Conservation (phyloP, 2,888 invertebrate genomes). For the Ormyrus rosae region DNA sequence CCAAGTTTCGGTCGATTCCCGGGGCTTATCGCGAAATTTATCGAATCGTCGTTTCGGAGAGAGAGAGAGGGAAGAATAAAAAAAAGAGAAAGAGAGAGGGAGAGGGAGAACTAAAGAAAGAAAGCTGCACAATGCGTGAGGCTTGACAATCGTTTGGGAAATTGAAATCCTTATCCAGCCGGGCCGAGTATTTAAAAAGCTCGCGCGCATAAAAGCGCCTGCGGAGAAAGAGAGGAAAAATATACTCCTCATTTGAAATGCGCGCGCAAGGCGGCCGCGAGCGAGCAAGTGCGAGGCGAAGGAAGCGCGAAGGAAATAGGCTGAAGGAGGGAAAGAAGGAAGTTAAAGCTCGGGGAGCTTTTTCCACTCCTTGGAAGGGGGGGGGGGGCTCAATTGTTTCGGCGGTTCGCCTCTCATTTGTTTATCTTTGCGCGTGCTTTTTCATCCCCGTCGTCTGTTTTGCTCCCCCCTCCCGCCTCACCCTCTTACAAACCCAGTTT, state of each 20-base stretch:
- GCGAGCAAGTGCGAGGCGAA: not conserved
- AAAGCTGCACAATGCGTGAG: conserved; percentile 23
- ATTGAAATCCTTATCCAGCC: conserved; percentile 65
- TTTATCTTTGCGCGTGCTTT: conserved; percentile 13
- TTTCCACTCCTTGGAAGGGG: not conserved
- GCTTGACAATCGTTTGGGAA: conserved; percentile 58
- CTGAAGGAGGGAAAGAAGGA: not conserved
- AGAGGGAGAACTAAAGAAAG: conserved; percentile 11
- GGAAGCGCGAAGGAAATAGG: conserved; percentile 15
- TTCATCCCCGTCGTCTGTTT: not conserved
- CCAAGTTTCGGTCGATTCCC: conserved; percentile 56
- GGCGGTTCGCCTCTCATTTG: not conserved
- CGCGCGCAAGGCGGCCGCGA: not conserved
- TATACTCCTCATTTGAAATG: conserved; percentile 11
- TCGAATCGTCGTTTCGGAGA: conserved; percentile 47
- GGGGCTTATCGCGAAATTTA: conserved; percentile 55
- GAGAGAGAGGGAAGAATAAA: conserved; percentile 3
- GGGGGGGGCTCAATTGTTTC: not conserved
- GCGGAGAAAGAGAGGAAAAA: not conserved
- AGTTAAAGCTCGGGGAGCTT: not conserved
- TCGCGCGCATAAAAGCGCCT: conserved; percentile 60
- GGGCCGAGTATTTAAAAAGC: conserved; percentile 59
- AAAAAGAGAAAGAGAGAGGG: not conserved
- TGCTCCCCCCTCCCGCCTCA: not conserved
- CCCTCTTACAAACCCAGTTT: conserved; percentile 5